Conservation (phyloP, 2,888 invertebrate genomes). For the Piscicola geometra region DNA sequence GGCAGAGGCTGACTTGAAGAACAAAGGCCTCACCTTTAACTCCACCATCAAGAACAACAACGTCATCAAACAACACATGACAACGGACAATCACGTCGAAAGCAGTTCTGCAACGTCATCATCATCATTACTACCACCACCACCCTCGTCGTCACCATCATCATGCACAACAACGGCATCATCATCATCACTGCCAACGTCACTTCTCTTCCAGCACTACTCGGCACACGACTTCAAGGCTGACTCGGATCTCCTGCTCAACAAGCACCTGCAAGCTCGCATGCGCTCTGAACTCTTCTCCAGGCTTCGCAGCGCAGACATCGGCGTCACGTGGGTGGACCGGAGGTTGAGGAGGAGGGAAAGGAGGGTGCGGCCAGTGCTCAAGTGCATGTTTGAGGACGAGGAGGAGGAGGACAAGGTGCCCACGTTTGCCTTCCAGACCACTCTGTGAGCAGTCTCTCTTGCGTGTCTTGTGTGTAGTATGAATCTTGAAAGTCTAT, state of each 20-base stretch:
- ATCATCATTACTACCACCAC: no score
- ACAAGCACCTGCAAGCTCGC: not conserved
- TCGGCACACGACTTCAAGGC: not conserved
- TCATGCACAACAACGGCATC: no score
- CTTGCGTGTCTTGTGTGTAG: not conserved
- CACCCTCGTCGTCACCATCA: no score
- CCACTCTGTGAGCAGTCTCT: not conserved
- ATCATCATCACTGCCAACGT: not conserved
- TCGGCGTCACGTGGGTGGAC: conserved; percentile 30
- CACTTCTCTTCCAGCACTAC: not conserved
- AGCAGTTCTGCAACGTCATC: not conserved
- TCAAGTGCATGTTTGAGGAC: conserved; percentile 69
- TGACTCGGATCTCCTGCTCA: not conserved
- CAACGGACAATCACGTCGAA: not conserved
- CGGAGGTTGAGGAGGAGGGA: conserved; percentile 12
- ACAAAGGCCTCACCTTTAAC: not conserved
- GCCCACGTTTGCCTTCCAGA: not conserved
- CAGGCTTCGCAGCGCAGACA: conserved; percentile 2
- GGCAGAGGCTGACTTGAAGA: conserved; percentile 40
- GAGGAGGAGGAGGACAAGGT: conserved; percentile 72
- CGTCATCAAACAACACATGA: not conserved
- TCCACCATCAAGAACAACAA: not conserved
- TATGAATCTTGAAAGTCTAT: no score
- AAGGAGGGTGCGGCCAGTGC: conserved; percentile 60
- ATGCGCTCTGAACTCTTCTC: not conserved